Percentiles rank a stretch among this genome's conserved stretches.
phyloP scores from a whole-genome alignment of 2,797 vertebrate species.

The Stomatorhinus walkeri region DNA sequence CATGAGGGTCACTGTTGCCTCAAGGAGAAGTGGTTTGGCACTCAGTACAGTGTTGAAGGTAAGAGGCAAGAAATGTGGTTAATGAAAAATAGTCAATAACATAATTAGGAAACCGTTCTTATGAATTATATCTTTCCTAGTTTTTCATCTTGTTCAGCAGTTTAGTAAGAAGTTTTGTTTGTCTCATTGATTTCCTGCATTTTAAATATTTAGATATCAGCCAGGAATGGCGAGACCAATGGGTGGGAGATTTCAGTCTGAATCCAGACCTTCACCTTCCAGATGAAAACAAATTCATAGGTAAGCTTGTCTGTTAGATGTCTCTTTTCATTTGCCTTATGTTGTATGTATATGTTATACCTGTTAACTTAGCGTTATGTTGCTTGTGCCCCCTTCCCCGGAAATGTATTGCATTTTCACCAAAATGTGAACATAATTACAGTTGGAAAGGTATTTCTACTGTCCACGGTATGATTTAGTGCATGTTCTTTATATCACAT shows the following conservation, averaged over 20 bases:
- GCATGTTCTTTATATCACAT: not conserved
- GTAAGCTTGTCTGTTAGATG: conserved; percentile 48
- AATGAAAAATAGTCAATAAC: not conserved
- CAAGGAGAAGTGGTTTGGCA: conserved; percentile 87
- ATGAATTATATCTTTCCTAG: not conserved
- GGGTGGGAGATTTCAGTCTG: conserved; percentile 72
- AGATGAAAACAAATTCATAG: conserved; percentile 86
- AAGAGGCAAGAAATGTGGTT: not conserved
- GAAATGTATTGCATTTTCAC: not conserved
- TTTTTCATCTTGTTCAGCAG: not conserved
- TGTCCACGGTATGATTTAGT: not conserved
- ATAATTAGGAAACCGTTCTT: not conserved
- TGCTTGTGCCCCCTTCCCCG: not conserved
- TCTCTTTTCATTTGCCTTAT: not conserved
- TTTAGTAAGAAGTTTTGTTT: not conserved
- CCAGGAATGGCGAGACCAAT: conserved; percentile 68
- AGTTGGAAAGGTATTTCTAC: not conserved
- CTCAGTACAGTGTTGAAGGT: conserved; percentile 81
- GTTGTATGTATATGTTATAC: not conserved
- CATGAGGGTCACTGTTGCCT: conserved; percentile 76
- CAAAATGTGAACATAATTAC: not conserved
- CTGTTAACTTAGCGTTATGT: not conserved
- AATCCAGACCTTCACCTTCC: conserved; percentile 80
- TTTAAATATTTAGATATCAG: conserved; percentile 64
- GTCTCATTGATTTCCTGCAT: not conserved